Conservation (phyloP, 2,888 invertebrate species). For the Incurvaria masculella region DNA sequence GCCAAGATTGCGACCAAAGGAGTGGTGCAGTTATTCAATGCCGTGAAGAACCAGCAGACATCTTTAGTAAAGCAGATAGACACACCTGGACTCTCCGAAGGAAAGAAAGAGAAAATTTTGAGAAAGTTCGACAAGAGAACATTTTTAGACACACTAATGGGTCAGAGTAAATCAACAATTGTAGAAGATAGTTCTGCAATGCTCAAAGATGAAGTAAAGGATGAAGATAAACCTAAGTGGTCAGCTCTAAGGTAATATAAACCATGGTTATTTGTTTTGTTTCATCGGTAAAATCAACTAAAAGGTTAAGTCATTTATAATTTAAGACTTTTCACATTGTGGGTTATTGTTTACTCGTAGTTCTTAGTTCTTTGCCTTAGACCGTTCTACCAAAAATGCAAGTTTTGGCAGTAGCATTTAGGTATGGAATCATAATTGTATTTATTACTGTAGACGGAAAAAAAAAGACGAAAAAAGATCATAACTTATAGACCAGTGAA, state of each 20-base stretch:
- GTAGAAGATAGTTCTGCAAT: conserved; percentile 43
- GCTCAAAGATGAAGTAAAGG: conserved; percentile 38
- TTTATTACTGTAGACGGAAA: not conserved
- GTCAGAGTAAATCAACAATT: conserved; percentile 56
- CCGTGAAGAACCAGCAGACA: conserved; percentile 82
- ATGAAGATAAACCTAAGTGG: conserved; percentile 53
- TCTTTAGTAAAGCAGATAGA: conserved; percentile 67
- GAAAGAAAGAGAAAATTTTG: conserved; percentile 71
- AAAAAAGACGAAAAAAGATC: too few species aligned
- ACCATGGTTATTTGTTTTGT: conserved; percentile 1
- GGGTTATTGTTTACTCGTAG: too few species aligned
- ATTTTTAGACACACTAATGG: conserved; percentile 78
- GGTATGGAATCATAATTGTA: not conserved
- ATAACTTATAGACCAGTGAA: too few species aligned
- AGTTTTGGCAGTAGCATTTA: too few species aligned
- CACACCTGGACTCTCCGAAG: conserved; percentile 70
- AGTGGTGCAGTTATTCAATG: conserved; percentile 91
- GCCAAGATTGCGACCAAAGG: conserved; percentile 88
- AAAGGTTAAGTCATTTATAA: not conserved
- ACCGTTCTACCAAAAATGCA: too few species aligned
- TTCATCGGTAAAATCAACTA: not conserved
- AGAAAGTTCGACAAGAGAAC: conserved; percentile 73
- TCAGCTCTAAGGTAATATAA: conserved; percentile 58
- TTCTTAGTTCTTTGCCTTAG: too few species aligned
- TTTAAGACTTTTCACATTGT: too few species aligned